A percentile compares a stretch with the other conserved stretches of the same genome.
Conservation (phyloP, 2,113 vertebrate genomes). For the Alexandromys fortis region DNA sequence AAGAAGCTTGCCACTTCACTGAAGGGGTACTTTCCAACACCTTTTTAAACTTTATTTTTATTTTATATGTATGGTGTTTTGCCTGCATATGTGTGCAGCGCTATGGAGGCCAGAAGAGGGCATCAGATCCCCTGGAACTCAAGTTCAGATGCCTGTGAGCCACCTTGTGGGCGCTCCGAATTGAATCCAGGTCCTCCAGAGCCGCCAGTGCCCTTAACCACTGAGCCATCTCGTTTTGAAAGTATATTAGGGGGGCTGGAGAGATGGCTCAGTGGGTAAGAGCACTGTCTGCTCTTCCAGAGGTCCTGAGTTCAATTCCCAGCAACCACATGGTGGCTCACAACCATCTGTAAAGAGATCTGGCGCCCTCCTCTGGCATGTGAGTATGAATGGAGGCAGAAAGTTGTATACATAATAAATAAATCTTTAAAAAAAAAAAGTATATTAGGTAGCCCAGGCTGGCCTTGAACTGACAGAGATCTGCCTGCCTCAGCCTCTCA, state of each 20-base stretch:
- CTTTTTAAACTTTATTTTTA: neutral
- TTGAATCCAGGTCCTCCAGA: too few relatives aligned
- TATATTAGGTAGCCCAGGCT: neutral
- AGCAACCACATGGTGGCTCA: too few relatives aligned
- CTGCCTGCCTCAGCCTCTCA: too few relatives aligned
- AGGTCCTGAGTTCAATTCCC: too few relatives aligned
- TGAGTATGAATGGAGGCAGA: too few relatives aligned
- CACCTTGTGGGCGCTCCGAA: neutral
- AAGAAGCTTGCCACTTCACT: neutral
- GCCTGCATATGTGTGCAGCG: neutral
- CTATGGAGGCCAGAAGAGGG: neutral
- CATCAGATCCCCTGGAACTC: neutral
- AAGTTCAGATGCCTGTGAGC: neutral
- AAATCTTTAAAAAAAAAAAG: too few relatives aligned
- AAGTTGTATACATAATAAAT: too few relatives aligned
- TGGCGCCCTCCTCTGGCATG: too few relatives aligned
- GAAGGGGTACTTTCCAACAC: neutral
- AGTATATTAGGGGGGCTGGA: neutral
- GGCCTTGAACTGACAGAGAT: neutral
- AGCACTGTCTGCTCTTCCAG: too few relatives aligned
- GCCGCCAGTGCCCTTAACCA: neutral
- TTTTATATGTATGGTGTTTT: neutral
- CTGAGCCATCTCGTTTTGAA: neutral
- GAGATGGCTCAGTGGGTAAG: too few relatives aligned
- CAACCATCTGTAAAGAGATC: too few relatives aligned